phyloP scores from a whole-genome alignment of 2,113 vertebrate species.

The Quiscalus mexicanus region DNA sequence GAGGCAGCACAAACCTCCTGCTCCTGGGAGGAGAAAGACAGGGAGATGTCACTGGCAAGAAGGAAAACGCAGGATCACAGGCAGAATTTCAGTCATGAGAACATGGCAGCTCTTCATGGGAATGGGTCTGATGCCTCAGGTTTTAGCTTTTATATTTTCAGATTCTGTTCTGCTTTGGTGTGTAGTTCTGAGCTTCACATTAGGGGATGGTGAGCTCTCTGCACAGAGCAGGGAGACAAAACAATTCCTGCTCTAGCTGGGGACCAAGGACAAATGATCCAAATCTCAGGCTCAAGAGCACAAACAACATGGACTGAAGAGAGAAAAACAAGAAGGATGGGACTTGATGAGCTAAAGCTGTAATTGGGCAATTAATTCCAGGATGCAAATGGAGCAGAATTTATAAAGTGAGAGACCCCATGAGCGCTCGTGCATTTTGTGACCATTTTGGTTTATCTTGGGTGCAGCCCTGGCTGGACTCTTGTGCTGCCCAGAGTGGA shows the following conservation, averaged over 20 bases:
- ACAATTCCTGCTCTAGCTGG: neutral
- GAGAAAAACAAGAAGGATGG: no score
- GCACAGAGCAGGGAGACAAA: neutral
- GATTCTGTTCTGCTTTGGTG: neutral
- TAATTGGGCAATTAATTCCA: no score
- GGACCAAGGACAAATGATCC: neutral
- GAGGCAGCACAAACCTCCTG: neutral
- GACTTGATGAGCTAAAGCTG: accelerated
- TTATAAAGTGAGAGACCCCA: accelerated
- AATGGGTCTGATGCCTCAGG: neutral
- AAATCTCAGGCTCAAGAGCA: neutral
- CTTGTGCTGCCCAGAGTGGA: neutral
- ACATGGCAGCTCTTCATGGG: neutral
- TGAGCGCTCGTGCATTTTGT: accelerated
- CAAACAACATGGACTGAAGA: neutral
- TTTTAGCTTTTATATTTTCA: neutral
- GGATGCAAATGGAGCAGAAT: neutral
- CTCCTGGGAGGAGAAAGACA: neutral
- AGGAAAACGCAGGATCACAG: neutral
- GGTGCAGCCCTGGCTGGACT: no score
- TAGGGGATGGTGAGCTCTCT: neutral
- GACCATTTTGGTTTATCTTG: neutral
- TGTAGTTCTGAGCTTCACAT: neutral
- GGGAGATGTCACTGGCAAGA: neutral
- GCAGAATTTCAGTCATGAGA: neutral